Conservation (phyloP, 2,113 vertebrate species). For the Hucho hucho region DNA sequence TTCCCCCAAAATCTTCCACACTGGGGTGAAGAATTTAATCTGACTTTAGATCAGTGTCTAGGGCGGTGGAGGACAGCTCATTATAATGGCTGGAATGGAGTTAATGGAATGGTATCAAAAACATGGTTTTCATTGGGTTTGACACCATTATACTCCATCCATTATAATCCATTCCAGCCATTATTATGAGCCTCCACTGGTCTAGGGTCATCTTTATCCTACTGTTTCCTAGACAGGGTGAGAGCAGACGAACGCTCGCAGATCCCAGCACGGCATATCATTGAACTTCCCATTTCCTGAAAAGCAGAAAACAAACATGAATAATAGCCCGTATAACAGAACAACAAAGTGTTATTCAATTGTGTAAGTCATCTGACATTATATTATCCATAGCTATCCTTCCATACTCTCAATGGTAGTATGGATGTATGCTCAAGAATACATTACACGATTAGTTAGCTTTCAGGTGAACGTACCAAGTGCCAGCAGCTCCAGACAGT, state of each 20-base stretch:
- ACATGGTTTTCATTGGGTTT: too few species aligned
- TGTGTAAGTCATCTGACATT: background rate
- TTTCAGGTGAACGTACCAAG: slow-evolving; percentile 11
- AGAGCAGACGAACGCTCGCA: slow-evolving; percentile 63
- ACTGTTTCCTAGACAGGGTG: slow-evolving; percentile 22
- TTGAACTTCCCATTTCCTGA: slow-evolving; percentile 60
- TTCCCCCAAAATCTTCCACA: background rate
- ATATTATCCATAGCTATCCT: background rate
- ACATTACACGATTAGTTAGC: too few species aligned
- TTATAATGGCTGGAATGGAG: too few species aligned
- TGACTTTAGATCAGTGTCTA: background rate
- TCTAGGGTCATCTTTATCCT: too few species aligned
- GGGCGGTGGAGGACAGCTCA: too few species aligned
- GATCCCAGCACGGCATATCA: slow-evolving; percentile 54
- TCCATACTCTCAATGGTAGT: background rate
- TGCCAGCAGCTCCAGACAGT: slow-evolving; percentile 55
- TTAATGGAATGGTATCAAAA: too few species aligned
- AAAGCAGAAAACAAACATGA: slow-evolving; percentile 19
- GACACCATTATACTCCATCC: too few species aligned
- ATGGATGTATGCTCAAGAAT: too few species aligned
- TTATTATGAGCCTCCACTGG: too few species aligned
- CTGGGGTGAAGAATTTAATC: background rate
- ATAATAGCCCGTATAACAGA: background rate
- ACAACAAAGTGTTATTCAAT: too few species aligned
- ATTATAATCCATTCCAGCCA: too few species aligned